phyloP scores from a whole-genome alignment of 2,888 invertebrate genomes.

The Eumerus sabulonum region DNA sequence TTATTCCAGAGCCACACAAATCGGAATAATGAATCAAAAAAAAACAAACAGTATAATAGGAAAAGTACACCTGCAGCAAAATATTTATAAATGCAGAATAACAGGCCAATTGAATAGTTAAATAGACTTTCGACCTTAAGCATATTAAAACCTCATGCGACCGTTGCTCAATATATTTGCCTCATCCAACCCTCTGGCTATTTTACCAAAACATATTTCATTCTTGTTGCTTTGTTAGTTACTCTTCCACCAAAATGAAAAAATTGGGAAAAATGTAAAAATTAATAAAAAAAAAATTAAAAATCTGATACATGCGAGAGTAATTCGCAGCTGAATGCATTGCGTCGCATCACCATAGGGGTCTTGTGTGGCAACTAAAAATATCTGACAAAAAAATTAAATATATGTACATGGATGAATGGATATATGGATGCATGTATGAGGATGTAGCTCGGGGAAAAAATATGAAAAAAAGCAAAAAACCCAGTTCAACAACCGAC shows the following conservation, averaged over 20 bases:
- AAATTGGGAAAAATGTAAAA: slow-evolving; percentile 9
- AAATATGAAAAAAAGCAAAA: slow-evolving; percentile 23
- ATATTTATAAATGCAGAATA: too few species aligned
- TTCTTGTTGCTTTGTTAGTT: slow-evolving; percentile 18
- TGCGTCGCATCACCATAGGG: too few species aligned
- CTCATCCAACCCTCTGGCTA: slow-evolving; percentile 12
- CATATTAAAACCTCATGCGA: slow-evolving; percentile 33
- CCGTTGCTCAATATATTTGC: slow-evolving; percentile 7
- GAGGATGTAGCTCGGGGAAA: neutral
- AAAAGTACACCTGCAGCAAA: too few species aligned
- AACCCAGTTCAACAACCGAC: slow-evolving; percentile 55
- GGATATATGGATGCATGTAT: neutral
- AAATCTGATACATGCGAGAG: too few species aligned
- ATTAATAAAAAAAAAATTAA: slow-evolving; percentile 26
- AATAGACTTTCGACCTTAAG: slow-evolving; percentile 52
- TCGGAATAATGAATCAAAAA: too few species aligned
- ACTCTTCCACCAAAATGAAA: neutral
- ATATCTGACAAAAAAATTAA: slow-evolving; percentile 22
- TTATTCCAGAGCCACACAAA: too few species aligned
- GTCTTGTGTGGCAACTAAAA: slow-evolving; percentile 2
- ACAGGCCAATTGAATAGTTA: neutral
- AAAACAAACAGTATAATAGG: too few species aligned
- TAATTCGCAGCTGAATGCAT: too few species aligned
- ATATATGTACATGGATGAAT: slow-evolving; percentile 21
- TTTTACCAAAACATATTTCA: slow-evolving; percentile 25